Percentiles rank a stretch among this genome's conserved stretches.
phyloP scores from a whole-genome alignment of 1,140 invertebrate genomes.

The Nylanderia fulva region DNA sequence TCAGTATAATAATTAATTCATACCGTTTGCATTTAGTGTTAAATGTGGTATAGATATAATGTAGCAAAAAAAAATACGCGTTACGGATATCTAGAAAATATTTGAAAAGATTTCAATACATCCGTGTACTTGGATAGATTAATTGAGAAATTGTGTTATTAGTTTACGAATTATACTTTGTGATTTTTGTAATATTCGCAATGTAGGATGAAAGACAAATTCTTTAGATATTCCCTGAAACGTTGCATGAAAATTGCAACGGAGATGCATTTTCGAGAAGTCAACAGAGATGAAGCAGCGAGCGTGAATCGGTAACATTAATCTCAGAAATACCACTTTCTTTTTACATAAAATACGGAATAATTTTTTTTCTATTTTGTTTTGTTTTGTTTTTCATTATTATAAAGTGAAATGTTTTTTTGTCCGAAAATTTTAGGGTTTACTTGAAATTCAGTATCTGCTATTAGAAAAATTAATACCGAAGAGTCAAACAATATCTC shows the following conservation, averaged over 20 bases:
- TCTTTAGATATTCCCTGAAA: slow-evolving; percentile 12
- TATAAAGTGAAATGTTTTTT: neutral
- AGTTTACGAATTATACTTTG: neutral
- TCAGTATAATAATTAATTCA: neutral
- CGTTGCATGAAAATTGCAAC: neutral
- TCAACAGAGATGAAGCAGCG: slow-evolving; percentile 61
- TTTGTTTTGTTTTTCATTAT: neutral
- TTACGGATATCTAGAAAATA: neutral
- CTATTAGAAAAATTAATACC: neutral
- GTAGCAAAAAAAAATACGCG: neutral
- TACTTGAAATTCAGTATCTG: neutral
- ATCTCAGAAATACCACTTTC: slow-evolving; percentile 39
- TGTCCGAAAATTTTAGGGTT: neutral
- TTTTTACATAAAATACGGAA: neutral
- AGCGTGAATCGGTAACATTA: slow-evolving; percentile 62
- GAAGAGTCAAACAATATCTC: neutral
- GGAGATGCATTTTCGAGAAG: neutral
- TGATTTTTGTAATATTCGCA: slow-evolving; percentile 8
- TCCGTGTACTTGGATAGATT: neutral
- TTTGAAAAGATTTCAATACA: neutral
- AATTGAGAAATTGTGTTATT: neutral
- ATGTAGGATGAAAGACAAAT: slow-evolving; percentile 22
- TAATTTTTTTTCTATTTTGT: too few species aligned
- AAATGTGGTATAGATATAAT: neutral
- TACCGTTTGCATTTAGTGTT: neutral